phyloP scores from a whole-genome alignment of 2,797 vertebrate genomes.

The Serranus cabrilla region DNA sequence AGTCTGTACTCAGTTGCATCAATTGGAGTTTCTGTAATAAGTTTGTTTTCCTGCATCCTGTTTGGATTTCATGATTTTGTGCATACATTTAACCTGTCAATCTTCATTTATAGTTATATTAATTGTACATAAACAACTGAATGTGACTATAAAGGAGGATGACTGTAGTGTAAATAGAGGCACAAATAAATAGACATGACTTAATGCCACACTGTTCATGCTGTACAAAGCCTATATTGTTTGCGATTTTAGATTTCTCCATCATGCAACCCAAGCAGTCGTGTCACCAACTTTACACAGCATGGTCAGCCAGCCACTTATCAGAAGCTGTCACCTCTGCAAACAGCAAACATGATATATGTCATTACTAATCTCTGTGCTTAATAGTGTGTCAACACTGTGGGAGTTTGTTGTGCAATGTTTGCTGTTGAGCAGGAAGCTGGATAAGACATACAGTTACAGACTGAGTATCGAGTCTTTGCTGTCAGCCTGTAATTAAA shows the following conservation, averaged over 20 bases:
- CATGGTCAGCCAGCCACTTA: constrained; percentile 55
- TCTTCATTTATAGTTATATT: background rate
- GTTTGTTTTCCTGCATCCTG: background rate
- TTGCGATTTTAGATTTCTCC: background rate
- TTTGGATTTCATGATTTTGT: background rate
- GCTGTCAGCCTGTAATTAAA: constrained; percentile 14
- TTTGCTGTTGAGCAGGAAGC: constrained; percentile 60
- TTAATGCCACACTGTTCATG: background rate
- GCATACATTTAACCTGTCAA: background rate
- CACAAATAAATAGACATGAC: background rate
- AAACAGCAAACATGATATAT: constrained; percentile 71
- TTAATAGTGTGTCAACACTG: constrained; percentile 69
- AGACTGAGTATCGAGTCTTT: constrained; percentile 2
- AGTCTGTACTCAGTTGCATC: background rate
- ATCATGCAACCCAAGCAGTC: constrained; percentile 40
- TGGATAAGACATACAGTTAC: constrained; percentile 37
- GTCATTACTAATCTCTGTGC: constrained; percentile 53
- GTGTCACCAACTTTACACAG: constrained; percentile 20
- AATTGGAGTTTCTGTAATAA: background rate
- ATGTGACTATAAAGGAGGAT: background rate
- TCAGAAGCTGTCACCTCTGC: constrained; percentile 70
- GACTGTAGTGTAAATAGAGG: background rate
- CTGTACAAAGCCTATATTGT: background rate
- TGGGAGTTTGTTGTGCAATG: constrained; percentile 52
- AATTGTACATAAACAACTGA: background rate